phyloP scores from a whole-genome alignment of 2,113 vertebrate species.

The Peromyscus californicus region DNA sequence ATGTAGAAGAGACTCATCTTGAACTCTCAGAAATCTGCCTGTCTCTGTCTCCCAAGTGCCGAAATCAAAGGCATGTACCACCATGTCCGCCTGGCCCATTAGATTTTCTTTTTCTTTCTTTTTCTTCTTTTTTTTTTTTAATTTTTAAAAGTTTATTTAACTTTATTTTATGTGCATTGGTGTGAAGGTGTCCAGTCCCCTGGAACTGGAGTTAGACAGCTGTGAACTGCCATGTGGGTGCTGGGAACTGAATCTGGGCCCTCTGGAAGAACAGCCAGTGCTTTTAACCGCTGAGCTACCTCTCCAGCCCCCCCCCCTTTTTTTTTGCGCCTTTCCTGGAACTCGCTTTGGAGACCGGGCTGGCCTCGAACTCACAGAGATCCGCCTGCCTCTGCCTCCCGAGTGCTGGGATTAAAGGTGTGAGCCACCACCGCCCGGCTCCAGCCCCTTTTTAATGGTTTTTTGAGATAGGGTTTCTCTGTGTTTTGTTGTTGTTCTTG shows the following conservation, averaged over 20 bases:
- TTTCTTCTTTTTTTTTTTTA: neutral
- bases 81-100: neutral
- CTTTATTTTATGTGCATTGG: neutral
- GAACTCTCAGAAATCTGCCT: neutral
- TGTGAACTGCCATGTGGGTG: neutral
- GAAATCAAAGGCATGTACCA: neutral
- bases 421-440: no score
- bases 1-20: neutral
- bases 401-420: no score
- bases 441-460: neutral
- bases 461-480: neutral
- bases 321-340: no score
- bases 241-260: neutral
- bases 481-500: neutral
- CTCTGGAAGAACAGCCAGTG: neutral
- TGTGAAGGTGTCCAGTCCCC: neutral
- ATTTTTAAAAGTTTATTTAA: neutral
- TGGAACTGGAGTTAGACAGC: neutral
- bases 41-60: neutral
- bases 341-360: no score
- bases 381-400: no score
- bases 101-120: neutral
- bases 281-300: neutral
- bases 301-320: neutral
- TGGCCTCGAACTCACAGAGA: no score